These are phyloP conservation scores for Spodoptera picta DNA, from an alignment of 2,888 invertebrate species.

Conservation along the genomic window DNA sequence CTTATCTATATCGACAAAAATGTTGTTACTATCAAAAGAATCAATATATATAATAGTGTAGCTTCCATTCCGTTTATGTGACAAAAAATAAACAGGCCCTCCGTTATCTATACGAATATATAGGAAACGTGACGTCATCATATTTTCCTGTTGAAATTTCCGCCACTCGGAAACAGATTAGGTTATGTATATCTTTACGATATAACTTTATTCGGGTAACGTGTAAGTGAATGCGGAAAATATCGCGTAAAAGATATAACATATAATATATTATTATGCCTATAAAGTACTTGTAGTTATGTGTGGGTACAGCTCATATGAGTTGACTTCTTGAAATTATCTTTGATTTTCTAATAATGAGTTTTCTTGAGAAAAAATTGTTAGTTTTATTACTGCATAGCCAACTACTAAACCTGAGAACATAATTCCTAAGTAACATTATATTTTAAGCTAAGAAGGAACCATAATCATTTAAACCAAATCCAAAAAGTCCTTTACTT, in stretches of 20 bases:
- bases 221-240: conserved; percentile 33
- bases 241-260: conserved; percentile 29
- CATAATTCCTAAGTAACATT: too few relatives aligned
- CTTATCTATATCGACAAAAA: conserved; percentile 19
- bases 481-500: not conserved
- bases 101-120: conserved; percentile 39
- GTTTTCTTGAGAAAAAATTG: too few relatives aligned
- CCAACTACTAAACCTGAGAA: too few relatives aligned
- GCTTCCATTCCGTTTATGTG: conserved; percentile 20
- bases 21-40: conserved; percentile 22
- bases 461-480: too few relatives aligned
- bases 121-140: conserved; percentile 47
- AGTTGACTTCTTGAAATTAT: too few relatives aligned
- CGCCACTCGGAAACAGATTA: conserved; percentile 55
- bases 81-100: conserved; percentile 46
- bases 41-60: conserved; percentile 33
- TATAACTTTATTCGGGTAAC: conserved; percentile 37
- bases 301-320: too few relatives aligned
- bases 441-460: too few relatives aligned
- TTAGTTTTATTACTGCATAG: too few relatives aligned
- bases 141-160: conserved; percentile 56
- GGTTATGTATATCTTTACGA: conserved; percentile 53
- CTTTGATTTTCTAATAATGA: too few relatives aligned
- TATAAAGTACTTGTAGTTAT: too few relatives aligned
- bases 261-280: conserved; percentile 16